Evolutionary conservation across 2,797 vertebrate species (phyloP).

Genomic region (Pteropus rufus): DNA sequence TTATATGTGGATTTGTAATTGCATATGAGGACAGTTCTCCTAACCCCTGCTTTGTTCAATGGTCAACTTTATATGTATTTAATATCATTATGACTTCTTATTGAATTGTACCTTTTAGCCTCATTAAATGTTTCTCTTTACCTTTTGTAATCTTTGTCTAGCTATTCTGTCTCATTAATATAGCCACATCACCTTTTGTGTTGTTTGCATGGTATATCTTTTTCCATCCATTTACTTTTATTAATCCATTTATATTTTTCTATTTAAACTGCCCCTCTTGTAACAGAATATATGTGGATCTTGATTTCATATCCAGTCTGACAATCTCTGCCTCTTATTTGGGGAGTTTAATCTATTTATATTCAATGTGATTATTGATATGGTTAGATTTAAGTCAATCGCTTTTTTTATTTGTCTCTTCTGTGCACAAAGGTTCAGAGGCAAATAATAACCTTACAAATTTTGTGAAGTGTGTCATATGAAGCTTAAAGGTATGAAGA

Average conservation of each 20-base stretch:
- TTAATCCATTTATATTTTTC: neutral
- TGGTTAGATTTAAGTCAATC: neutral
- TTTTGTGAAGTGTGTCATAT: neutral
- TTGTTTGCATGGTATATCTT: neutral
- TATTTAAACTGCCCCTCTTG: neutral
- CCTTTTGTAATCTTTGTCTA: neutral
- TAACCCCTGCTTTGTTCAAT: neutral
- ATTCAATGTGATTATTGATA: conserved; percentile 21
- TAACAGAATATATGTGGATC: neutral
- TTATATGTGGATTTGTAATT: neutral
- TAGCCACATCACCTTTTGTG: neutral
- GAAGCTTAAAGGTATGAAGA: conserved; percentile 4
- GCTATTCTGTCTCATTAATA: neutral
- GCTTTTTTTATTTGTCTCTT: conserved; percentile 16
- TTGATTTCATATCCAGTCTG: conserved; percentile 3
- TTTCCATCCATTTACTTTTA: neutral
- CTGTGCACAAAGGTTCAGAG: neutral
- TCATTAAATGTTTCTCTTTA: neutral
- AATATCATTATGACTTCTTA: no score
- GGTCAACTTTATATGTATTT: neutral
- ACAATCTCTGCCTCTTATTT: conserved; percentile 30
- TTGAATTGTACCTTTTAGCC: no score
- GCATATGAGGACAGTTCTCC: neutral
- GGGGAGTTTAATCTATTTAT: neutral
- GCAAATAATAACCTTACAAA: neutral